A percentile compares a stretch with the other conserved stretches of the same genome.
phyloP scores from a whole-genome alignment of 2,888 invertebrate species.

The Hirtodrosophila cameraria region DNA sequence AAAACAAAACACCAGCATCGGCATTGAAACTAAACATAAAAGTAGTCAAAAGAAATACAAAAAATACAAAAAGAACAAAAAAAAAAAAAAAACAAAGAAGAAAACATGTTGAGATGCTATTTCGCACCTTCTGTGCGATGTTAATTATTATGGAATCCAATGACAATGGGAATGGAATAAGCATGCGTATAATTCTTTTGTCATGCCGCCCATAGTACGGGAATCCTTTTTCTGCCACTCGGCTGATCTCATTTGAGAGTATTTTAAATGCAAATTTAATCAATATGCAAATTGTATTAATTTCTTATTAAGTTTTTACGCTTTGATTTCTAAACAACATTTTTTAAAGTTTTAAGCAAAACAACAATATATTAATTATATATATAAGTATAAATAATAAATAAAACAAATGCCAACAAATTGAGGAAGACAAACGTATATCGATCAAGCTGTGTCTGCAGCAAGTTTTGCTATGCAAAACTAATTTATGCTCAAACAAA shows the following conservation, averaged over 20 bases:
- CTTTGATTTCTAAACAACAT: constrained; percentile 15
- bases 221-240: constrained; percentile 27
- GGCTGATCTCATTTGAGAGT: constrained; percentile 44
- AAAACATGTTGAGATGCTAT: constrained; percentile 28
- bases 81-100: too few relatives aligned
- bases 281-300: constrained; percentile 48
- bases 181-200: constrained; percentile 47
- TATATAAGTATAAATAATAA: constrained; percentile 15
- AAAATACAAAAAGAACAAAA: too few relatives aligned
- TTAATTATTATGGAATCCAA: constrained; percentile 42
- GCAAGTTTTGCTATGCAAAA: constrained; percentile 45
- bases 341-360: too few relatives aligned
- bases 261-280: constrained; percentile 45
- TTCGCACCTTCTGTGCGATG: constrained; percentile 45
- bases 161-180: constrained; percentile 43
- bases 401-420: constrained; percentile 36
- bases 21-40: constrained; percentile 41
- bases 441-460: constrained; percentile 49
- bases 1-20: constrained; percentile 7
- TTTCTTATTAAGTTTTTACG: constrained; percentile 34
- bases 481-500: constrained; percentile 44
- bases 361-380: neutral
- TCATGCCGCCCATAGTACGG: constrained; percentile 33
- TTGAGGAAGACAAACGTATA: constrained; percentile 66
- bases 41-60: constrained; percentile 11